Evolutionary conservation across 2,113 vertebrate species (phyloP), one percentile per base, ranked within the genome.

Genomic region (Sinocyclocheilus rhinocerous): DNA sequence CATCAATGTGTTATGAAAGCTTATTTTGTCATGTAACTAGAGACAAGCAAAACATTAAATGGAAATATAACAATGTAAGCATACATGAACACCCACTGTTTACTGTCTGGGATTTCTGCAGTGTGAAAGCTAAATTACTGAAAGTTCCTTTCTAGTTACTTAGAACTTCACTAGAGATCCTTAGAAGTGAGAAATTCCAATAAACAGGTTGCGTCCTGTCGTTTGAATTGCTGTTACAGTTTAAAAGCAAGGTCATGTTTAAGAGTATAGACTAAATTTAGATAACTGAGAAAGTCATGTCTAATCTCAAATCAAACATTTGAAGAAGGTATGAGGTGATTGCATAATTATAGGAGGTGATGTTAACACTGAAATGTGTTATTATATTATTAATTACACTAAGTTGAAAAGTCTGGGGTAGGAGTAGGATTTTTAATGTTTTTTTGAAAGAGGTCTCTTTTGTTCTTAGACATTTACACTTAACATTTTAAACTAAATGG

Each of bases 71-170:
- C 16, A 73, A 83, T 57, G 4, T 81, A 69, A 45, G 76, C 65
- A 75, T 26, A 87, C 55, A 73, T 45, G 57, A 45, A 79, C 50
- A 81, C 55, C 57, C 50, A 87, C 33, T 72, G 50, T 87, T 76
- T 86, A 22, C 65, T 55, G 70, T 86, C 73, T 88, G 36, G 72
- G 18, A 42, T 85, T 50, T 45, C 81, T n/a, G 1, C 12, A 36
- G 73, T 87, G 76, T 18, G 55, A 78, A 29, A 29, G 65, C 9
- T 86, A 61, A 26, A 45, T 61, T 57, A 67, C 0, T 78, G 81
- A 16, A 84, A n/a, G 78, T 13, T 16, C 59, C 61, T 79, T 84
- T 72, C 61, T 33, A 42, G 77, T 61, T 42, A n/a, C 55, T 39
- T 36, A 80, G 55, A 80, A 63, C 36, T 42, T 73, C 50, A 22